Evolutionary conservation across 2,113 vertebrate genomes (phyloP).

Genomic region (Glaucidium brasilianum): DNA sequence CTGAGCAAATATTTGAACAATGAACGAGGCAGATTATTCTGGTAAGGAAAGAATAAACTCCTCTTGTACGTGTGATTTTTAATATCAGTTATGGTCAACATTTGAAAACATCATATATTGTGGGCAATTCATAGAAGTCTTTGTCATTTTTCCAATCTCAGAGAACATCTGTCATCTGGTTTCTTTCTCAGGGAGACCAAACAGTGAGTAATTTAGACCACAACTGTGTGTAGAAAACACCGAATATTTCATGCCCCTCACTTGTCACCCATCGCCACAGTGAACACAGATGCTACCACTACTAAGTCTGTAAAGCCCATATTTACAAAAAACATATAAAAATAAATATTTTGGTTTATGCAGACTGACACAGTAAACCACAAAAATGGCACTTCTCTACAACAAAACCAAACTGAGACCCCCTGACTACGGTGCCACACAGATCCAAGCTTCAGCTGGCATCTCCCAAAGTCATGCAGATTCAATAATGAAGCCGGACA

Average conservation of each 20-base stretch:
- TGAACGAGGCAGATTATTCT: neutral
- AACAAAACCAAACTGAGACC: neutral
- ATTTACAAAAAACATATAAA: neutral
- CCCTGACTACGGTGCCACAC: neutral
- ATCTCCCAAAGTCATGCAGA: accelerated
- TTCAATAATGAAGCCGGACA: accelerated
- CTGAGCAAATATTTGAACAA: neutral
- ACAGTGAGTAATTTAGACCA: neutral
- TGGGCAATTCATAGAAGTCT: neutral
- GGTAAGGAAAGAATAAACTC: neutral
- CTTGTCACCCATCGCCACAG: neutral
- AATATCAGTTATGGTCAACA: neutral
- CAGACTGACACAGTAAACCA: neutral
- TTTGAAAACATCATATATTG: neutral
- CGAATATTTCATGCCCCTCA: neutral
- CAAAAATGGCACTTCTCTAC: neutral
- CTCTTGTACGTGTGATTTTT: neutral
- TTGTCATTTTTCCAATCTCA: neutral
- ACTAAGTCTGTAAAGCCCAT: neutral
- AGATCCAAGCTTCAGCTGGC: neutral
- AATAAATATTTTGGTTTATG: neutral
- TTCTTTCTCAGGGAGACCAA: neutral
- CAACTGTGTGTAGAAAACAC: neutral
- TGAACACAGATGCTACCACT: neutral
- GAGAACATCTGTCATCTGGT: neutral